Evolutionary conservation across 2,797 vertebrate genomes (phyloP).

Genomic region (Diplodus puntazzo): DNA sequence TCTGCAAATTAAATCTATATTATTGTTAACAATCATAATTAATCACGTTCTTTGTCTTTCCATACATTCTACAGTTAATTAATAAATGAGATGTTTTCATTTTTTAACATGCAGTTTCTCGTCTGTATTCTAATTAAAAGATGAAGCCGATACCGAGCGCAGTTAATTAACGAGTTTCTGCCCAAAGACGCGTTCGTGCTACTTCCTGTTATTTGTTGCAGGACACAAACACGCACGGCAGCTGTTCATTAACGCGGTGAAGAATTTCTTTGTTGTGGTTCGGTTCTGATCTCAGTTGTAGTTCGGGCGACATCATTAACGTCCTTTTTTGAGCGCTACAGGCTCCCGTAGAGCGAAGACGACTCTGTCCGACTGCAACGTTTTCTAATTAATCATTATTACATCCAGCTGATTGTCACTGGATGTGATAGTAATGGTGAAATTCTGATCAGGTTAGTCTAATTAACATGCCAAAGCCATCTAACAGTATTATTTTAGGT

Average conservation of each 20-base stretch:
- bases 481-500: too few species aligned
- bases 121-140: background rate
- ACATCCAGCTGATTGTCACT: too few species aligned
- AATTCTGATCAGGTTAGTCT: too few species aligned
- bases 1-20: background rate
- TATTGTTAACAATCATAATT: background rate
- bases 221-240: background rate
- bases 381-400: background rate
- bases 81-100: background rate
- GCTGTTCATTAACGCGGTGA: conserved; percentile 5
- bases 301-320: background rate
- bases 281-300: conserved; percentile 20
- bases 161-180: background rate
- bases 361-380: background rate
- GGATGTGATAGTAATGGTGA: too few species aligned
- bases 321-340: background rate
- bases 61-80: background rate
- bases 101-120: conserved; percentile 9
- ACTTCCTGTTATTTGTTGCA: conserved; percentile 4
- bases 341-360: background rate
- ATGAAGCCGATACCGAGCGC: background rate
- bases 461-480: too few species aligned
- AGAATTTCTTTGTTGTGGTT: conserved; percentile 5
- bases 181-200: background rate
- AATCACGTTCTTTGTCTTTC: background rate